Conservation (phyloP, 92 coral and sea anemone species). For the Umimayanthus chanpuru region DNA sequence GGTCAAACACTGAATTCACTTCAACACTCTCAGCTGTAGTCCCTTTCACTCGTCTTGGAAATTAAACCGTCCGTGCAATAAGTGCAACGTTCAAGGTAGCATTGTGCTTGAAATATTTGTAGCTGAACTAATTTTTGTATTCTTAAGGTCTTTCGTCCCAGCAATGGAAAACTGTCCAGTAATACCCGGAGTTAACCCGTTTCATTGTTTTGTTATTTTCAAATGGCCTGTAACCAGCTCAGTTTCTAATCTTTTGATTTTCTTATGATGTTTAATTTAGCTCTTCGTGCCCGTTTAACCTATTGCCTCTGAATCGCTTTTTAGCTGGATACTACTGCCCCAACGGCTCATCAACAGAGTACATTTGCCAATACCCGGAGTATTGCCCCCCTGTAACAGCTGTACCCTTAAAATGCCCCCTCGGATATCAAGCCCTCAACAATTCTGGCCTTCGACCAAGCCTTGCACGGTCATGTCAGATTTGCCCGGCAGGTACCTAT, state of each 20-base stretch:
- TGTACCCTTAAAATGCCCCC: slow-evolving; percentile 63
- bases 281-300: neutral
- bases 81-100: too few species aligned
- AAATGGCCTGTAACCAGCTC: neutral
- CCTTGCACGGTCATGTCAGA: slow-evolving; percentile 55
- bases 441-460: slow-evolving; percentile 67
- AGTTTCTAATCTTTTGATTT: neutral
- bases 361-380: slow-evolving; percentile 75
- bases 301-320: neutral
- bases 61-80: too few species aligned
- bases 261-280: too few species aligned
- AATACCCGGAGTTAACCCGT: too few species aligned
- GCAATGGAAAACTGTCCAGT: too few species aligned
- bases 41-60: too few species aligned
- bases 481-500: slow-evolving; percentile 80
- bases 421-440: slow-evolving; percentile 75
- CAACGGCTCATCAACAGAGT: slow-evolving; percentile 56
- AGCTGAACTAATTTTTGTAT: too few species aligned
- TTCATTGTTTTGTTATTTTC: too few species aligned
- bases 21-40: too few species aligned
- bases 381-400: slow-evolving; percentile 84
- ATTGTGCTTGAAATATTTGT: too few species aligned
- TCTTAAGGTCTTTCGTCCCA: too few species aligned
- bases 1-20: too few species aligned
- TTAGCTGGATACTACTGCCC: slow-evolving; percentile 89